Base-by-base conservation (phyloP, 1,140 invertebrate genomes). In the Drosophila pseudoananassae region DNA sequence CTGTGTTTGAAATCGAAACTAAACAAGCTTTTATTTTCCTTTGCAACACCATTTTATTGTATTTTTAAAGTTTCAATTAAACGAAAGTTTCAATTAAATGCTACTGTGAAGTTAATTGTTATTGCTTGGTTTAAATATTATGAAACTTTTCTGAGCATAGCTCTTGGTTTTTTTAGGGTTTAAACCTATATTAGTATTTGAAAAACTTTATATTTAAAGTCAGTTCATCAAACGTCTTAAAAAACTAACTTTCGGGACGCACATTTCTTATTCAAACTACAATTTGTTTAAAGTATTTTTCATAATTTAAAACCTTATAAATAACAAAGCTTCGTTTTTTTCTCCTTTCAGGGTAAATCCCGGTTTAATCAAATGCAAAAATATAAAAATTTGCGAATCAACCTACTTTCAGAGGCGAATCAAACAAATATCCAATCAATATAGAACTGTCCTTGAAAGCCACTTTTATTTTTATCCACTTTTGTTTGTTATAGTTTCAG, bases 361-460 rank as follows among this genome's bases (percentile, higher is more conserved):
- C 23, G 27, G 14, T 31, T 31, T 4, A 52, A 43, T 43, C 14
- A 33, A 64, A 46, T 68, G 12, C 27, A 33, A 68, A 17, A 29
- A n/a, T 27, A 20, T 33, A 23, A 29, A 36, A 54, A 20, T 63
- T 53, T 10, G 27, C 57, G 17, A 33, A 45, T 31, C 29, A 50
- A 69, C 65, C 65, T 69, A 69, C 65, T 55, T 69, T 69, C 14
- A 15, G 20, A 3, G 33, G 36, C 36, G 36, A 33, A 9, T 40
- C 49, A 36, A 46, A 69, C 49, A 69, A 69, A 29, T 31, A 49
- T 40, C 43, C 63, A 70, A 69, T 69, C 40, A 69, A 69, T 56
- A 31, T 49, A 70, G 66, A 70, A 70, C 51, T 36, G 65, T 69
- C 66, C 66, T 70, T 70, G 50, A 17, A 10, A 10, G 3, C 27